Conservation (phyloP, 64 coral and sea anemone species). For the Stichodactyla helianthus region DNA sequence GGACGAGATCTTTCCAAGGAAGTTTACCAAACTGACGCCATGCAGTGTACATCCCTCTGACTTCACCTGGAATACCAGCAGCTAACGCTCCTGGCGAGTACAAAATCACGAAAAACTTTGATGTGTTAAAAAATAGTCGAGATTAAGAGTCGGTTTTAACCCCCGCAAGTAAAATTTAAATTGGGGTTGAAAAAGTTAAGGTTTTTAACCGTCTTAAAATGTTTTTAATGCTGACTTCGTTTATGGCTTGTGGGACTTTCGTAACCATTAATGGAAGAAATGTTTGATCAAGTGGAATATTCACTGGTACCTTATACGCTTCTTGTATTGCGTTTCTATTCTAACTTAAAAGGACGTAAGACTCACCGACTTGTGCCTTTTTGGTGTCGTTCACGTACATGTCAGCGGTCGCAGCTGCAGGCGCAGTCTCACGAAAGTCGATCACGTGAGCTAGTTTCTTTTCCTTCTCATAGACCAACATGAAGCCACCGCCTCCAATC, state of each 20-base stretch:
- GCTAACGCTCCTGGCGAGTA: neutral
- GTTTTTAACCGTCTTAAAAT: too few species aligned
- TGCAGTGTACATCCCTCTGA: slow-evolving; percentile 13
- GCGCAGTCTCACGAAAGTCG: slow-evolving; percentile 76
- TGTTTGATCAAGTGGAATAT: too few species aligned
- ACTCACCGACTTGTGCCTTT: slow-evolving; percentile 17
- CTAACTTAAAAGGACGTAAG: too few species aligned
- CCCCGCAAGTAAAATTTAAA: too few species aligned
- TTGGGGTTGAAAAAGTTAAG: too few species aligned
- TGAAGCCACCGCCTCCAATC: slow-evolving; percentile 89
- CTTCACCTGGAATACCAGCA: slow-evolving; percentile 40
- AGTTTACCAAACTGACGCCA: slow-evolving; percentile 41
- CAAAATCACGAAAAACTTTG: neutral
- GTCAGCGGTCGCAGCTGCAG: neutral
- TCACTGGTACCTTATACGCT: neutral
- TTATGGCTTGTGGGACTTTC: too few species aligned
- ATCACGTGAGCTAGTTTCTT: slow-evolving; percentile 21
- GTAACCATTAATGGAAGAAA: too few species aligned
- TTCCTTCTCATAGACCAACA: slow-evolving; percentile 56
- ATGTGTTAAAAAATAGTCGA: too few species aligned
- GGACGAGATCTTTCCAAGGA: slow-evolving; percentile 33
- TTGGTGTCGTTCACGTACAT: neutral
- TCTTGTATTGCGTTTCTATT: too few species aligned
- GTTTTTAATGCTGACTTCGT: too few species aligned
- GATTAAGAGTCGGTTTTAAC: too few species aligned